A percentile compares a stretch with the other conserved stretches of the same genome.
These are phyloP conservation scores for Drosophila fulvimacula DNA, from an alignment of 2,888 invertebrate genomes.

Conservation along the genomic window DNA sequence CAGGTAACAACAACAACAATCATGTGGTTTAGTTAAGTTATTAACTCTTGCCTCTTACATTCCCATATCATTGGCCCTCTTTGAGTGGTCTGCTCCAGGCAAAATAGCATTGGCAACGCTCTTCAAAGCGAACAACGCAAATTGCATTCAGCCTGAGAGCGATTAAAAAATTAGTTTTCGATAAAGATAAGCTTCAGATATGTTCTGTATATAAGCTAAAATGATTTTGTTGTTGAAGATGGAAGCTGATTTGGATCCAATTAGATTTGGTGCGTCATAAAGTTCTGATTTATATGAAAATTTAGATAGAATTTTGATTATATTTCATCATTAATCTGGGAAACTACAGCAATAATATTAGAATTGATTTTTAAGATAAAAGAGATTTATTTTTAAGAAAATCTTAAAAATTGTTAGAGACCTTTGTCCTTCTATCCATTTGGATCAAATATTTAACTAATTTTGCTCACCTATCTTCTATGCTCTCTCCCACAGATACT, in stretches of 20 bases:
- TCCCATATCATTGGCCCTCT: constrained; percentile 32
- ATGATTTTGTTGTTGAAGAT: background rate
- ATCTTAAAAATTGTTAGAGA: too few relatives aligned
- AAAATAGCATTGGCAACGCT: constrained; percentile 57
- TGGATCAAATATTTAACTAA: too few relatives aligned
- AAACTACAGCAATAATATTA: too few relatives aligned
- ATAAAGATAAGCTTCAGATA: background rate
- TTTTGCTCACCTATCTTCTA: background rate
- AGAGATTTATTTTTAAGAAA: too few relatives aligned
- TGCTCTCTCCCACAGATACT: constrained; percentile 85
- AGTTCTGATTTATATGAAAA: background rate
- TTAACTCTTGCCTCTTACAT: constrained; percentile 64
- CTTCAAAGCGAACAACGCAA: constrained; percentile 61
- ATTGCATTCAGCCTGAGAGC: constrained; percentile 58
- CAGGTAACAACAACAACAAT: constrained; percentile 56
- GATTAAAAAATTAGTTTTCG: constrained; percentile 12
- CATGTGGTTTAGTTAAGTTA: constrained; percentile 80
- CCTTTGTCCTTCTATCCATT: too few relatives aligned
- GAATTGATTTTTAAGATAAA: background rate
- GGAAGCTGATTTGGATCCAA: background rate
- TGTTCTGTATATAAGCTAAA: background rate
- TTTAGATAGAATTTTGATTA: background rate
- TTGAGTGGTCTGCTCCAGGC: constrained; percentile 47
- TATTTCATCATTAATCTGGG: background rate
- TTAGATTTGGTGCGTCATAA: constrained; percentile 1